Conservation (phyloP, 2,797 vertebrate genomes). For the Falco novaeseelandiae region DNA sequence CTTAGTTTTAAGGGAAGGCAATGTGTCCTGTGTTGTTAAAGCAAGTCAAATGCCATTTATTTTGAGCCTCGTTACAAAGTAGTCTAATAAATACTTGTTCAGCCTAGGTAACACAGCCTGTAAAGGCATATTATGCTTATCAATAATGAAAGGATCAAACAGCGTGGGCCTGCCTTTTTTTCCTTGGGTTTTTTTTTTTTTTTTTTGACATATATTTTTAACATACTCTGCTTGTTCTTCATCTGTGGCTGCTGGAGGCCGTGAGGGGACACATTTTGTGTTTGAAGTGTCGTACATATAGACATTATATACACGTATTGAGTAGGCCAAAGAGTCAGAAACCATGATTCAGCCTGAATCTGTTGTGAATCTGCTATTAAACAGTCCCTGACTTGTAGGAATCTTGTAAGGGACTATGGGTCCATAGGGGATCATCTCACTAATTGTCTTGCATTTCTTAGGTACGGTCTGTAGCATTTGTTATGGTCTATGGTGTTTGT, state of each 20-base stretch:
- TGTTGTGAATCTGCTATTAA: background rate
- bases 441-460: background rate
- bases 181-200: no score
- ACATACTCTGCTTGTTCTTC: background rate
- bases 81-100: background rate
- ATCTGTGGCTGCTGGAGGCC: background rate
- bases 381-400: background rate
- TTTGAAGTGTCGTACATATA: background rate
- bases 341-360: background rate
- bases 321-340: background rate
- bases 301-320: background rate
- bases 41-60: background rate
- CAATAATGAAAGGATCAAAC: background rate
- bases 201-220: background rate
- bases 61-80: background rate
- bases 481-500: background rate
- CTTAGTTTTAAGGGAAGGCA: background rate
- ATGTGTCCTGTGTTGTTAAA: background rate
- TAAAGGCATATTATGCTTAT: background rate
- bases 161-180: background rate
- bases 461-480: background rate
- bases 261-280: fast-evolving
- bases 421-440: background rate
- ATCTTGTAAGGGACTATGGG: background rate
- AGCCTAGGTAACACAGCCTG: fast-evolving